Conservation (phyloP, 2,797 vertebrate species). For the Leucoraja ocellata region DNA sequence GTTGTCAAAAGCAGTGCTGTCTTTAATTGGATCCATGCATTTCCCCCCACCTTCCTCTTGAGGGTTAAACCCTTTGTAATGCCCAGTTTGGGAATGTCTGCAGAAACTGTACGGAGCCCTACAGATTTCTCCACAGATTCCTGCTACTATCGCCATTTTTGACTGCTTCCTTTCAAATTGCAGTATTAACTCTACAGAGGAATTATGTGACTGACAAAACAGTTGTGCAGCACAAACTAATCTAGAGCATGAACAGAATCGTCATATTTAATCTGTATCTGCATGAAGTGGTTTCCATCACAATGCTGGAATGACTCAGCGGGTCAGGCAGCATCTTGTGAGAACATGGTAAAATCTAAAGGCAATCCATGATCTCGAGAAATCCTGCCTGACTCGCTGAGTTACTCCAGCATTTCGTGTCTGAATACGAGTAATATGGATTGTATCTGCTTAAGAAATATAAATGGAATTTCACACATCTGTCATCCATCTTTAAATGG, state of each 20-base stretch:
- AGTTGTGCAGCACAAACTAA: too few species aligned
- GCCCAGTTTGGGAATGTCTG: neutral
- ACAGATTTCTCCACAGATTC: neutral
- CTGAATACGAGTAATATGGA: neutral
- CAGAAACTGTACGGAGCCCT: neutral
- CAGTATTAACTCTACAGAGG: neutral
- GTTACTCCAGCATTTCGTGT: too few species aligned
- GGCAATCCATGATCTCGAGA: too few species aligned
- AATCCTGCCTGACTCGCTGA: too few species aligned
- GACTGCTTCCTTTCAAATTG: neutral
- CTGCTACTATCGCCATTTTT: neutral
- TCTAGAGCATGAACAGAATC: neutral
- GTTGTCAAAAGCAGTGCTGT: slow-evolving; percentile 3
- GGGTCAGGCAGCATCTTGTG: too few species aligned
- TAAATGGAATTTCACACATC: neutral
- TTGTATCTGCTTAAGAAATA: neutral
- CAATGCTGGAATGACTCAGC: too few species aligned
- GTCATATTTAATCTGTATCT: neutral
- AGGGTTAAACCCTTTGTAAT: neutral
- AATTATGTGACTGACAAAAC: neutral
- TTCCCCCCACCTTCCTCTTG: neutral
- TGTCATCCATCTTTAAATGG: neutral
- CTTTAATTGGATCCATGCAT: neutral
- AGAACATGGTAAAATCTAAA: too few species aligned
- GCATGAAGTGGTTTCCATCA: neutral